phyloP scores from a whole-genome alignment of 2,113 vertebrate species.

The Parus major region DNA sequence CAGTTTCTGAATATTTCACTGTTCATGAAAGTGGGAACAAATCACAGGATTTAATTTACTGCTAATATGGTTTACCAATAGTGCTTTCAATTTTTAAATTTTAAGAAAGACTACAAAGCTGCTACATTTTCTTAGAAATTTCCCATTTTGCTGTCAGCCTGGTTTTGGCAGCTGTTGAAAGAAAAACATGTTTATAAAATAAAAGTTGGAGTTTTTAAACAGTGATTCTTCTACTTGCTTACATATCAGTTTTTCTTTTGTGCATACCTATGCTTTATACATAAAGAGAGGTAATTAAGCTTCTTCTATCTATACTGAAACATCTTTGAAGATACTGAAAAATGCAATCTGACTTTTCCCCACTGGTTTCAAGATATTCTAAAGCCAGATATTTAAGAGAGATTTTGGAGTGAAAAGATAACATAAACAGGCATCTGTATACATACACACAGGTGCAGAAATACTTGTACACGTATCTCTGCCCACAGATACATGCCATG shows the following conservation, averaged over 20 bases:
- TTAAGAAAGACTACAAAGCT: neutral
- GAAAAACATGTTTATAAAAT: neutral
- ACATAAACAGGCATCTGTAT: neutral
- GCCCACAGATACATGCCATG: neutral
- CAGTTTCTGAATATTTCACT: neutral
- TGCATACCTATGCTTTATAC: neutral
- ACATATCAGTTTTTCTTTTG: neutral
- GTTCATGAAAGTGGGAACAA: neutral
- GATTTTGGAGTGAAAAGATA: neutral
- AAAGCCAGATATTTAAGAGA: neutral
- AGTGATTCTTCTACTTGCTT: neutral
- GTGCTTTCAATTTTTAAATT: neutral
- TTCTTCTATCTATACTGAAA: neutral
- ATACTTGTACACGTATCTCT: neutral
- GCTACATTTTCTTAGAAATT: neutral
- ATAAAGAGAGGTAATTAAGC: neutral
- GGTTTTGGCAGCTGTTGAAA: neutral
- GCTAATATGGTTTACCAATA: neutral
- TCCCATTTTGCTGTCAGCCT: neutral
- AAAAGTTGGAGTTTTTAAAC: fast-evolving
- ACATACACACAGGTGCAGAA: neutral
- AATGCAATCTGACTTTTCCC: neutral
- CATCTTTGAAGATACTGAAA: neutral
- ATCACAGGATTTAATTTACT: neutral
- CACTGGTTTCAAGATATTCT: neutral